Conservation (phyloP, 2,113 vertebrate species). For the Terrapene triunguis region DNA sequence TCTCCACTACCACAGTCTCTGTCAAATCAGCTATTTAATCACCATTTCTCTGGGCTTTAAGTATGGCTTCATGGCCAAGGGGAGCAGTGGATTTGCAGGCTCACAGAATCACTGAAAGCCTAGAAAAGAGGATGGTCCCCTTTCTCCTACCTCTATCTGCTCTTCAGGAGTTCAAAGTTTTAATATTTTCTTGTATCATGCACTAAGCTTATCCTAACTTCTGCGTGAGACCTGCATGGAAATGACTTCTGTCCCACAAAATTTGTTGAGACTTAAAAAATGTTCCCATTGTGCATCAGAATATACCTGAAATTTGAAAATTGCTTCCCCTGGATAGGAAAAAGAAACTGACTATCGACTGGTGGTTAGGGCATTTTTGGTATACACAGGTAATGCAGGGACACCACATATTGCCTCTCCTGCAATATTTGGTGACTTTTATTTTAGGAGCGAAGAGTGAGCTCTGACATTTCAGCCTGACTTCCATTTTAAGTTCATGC, state of each 20-base stretch:
- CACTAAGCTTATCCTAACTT: constrained; percentile 21
- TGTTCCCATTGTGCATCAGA: not conserved
- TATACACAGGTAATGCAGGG: too few relatives aligned
- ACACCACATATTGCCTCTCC: not conserved
- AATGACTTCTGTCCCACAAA: not conserved
- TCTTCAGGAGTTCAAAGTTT: not conserved
- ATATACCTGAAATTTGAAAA: not conserved
- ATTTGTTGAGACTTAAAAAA: not conserved
- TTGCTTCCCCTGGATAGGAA: too few relatives aligned
- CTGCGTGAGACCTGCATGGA: fast-evolving
- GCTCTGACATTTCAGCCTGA: not conserved
- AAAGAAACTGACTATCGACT: not conserved
- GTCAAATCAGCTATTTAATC: fast-evolving
- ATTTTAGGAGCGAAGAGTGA: not conserved
- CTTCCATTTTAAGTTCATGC: not conserved
- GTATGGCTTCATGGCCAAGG: fast-evolving
- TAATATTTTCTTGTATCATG: not conserved
- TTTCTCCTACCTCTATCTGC: not conserved
- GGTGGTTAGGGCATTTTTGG: not conserved
- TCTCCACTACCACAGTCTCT: fast-evolving
- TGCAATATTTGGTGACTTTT: not conserved
- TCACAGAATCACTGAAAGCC: fast-evolving
- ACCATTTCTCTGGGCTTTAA: fast-evolving
- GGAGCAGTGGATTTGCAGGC: not conserved
- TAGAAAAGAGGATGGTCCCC: not conserved